Evolutionary conservation across 2,888 invertebrate species (phyloP).

Genomic region (Epinotia bilunana): DNA sequence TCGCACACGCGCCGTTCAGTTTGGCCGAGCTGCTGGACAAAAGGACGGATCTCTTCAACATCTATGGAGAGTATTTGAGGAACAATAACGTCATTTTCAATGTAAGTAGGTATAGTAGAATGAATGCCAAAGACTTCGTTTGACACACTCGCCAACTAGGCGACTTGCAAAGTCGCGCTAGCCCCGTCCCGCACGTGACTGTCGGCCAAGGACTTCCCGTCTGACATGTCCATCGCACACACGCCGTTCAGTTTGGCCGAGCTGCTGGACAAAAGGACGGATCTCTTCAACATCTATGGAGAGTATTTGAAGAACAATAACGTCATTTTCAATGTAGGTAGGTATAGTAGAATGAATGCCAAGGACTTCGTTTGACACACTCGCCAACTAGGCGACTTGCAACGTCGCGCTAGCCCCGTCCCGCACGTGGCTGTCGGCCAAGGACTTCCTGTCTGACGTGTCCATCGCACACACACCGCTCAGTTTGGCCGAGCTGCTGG

Average conservation of each 20-base stretch:
- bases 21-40: conserved; percentile 82
- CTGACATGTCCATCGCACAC: conserved; percentile 86
- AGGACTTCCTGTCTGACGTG: conserved; percentile 81
- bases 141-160: too few relatives aligned
- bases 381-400: too few relatives aligned
- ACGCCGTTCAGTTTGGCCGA: conserved; percentile 86
- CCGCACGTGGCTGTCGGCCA: conserved; percentile 78
- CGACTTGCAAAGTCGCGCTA: conserved; percentile 61
- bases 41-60: conserved; percentile 75
- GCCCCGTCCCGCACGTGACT: conserved; percentile 85
- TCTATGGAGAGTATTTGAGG: conserved; percentile 86
- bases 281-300: conserved; percentile 88
- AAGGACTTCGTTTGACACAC: too few relatives aligned
- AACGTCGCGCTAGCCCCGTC: conserved; percentile 84
- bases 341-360: conserved; percentile 52
- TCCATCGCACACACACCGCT: conserved; percentile 88
- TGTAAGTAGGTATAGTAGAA: conserved; percentile 69
- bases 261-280: conserved; percentile 81
- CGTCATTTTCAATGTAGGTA: conserved; percentile 78
- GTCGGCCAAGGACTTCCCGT: conserved; percentile 76
- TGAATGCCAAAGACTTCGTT: too few relatives aligned
- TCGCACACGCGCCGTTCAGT: conserved; percentile 86
- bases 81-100: conserved; percentile 79
- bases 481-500: too few relatives aligned
- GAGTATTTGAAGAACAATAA: conserved; percentile 80